Base-by-base conservation (phyloP, 1,140 invertebrate species). In the Leptopilina clavipes region DNA sequence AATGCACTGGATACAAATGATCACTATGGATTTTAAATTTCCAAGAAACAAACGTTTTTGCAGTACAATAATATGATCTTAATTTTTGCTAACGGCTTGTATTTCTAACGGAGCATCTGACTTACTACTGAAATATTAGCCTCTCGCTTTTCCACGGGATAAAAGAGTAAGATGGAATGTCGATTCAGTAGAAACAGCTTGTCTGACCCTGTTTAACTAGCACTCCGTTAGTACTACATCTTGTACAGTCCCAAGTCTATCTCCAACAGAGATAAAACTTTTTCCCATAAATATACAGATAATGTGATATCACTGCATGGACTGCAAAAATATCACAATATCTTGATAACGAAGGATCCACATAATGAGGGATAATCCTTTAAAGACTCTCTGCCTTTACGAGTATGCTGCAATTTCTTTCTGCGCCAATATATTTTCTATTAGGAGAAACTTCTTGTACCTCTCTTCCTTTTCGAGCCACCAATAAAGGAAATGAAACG, bases 181-280 rank as follows among this genome's bases (percentile, higher is more conserved):
- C n/a, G 48, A 52, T 52, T 52, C 48, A 52, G 48, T 52, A 52
- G 48, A 52, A 52, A 52, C 48, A 52, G 48, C 48, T 52, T 52
- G 48, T 52, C 48, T 52, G 48, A 52, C 48, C 48, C 48, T 52
- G 48, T 52, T 52, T 52, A 17, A 52, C 48, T 52, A 52, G 48
- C 14, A n/a, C 48, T 52, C 48, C 48, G 48, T 52, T 52, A 17
- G 48, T 17, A 52, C 14, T 52, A 52, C n/a, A 52, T 52, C 48
- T 52, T 52, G 44, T 45, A 45, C 44, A 45, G 44, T 45, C 44
- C n/a, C 10, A 45, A 45, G 44, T 52, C 48, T 52, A 52, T 17
- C 6, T 52, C 48, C 8, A 1, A 52, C 17, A 52, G 14, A 52
- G 48, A 52, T 52, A 52, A 17, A 17, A 52, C 3, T n/a, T 17